Conservation (phyloP, 2,113 vertebrate species). For the Chlorodrepanis virens region DNA sequence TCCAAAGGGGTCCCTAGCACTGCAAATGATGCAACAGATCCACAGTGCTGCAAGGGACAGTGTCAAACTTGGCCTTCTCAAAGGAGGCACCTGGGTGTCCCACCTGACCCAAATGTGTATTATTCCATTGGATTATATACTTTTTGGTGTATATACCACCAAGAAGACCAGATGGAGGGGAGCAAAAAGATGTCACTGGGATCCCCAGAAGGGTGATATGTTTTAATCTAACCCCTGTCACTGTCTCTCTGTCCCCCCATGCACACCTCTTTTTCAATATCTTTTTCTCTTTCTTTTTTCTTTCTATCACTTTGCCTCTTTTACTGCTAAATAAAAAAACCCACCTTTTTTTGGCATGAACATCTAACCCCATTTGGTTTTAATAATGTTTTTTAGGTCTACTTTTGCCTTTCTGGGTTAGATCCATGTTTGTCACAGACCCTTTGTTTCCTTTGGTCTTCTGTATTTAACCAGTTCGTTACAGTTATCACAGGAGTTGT, state of each 20-base stretch:
- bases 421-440: not conserved
- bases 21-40: not conserved
- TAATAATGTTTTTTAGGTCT: not conserved
- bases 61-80: rapidly evolving
- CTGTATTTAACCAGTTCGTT: not conserved
- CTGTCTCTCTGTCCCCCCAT: not conserved
- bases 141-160: not conserved
- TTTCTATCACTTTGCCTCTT: not conserved
- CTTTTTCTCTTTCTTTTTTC: not conserved
- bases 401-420: not conserved
- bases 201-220: too few species aligned
- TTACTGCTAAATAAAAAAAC: not conserved
- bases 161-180: too few species aligned
- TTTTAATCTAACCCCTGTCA: not conserved
- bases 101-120: not conserved
- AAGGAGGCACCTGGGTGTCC: not conserved
- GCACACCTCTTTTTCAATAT: not conserved
- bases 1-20: not conserved
- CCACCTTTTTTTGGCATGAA: not conserved
- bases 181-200: rapidly evolving
- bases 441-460: not conserved
- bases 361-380: not conserved
- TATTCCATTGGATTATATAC: not conserved
- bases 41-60: too few species aligned
- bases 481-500: not conserved